Evolutionary conservation across 1,140 invertebrate species (phyloP), one percentile per base, ranked within the genome.

Genomic region (Listronotus bonariensis): DNA sequence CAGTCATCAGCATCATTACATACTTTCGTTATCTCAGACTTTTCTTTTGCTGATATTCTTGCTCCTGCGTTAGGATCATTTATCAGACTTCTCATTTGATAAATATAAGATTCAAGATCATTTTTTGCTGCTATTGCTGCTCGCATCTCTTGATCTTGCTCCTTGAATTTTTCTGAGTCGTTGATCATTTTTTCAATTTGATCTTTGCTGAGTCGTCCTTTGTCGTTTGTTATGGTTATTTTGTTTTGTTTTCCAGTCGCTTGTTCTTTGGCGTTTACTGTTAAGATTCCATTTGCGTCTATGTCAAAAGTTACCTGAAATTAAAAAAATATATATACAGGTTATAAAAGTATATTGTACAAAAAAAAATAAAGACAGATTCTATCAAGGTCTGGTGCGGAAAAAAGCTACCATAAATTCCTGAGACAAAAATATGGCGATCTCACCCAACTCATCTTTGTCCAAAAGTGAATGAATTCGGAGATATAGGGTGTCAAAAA

Each of bases 31-130:
- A 82, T 77, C 4, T 63, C 67, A 14, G 65, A 68, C 40, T 78
- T 80, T 54, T 86, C 84, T 20, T 72, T 48, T 0, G 77, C 74
- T 0, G 57, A 74, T 9, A 85, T 58, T 62, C 76, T 78, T 4
- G 38, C 5, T 1, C 73, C 71, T 8, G 77, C 67, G 40, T 76
- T 75, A 0, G 82, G 79, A n/a, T 81, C 72, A 0, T 65, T 72
- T 43, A 83, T 72, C 7, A 79, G 82, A 71, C 79, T 77, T 76
- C 89, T 89, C 58, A 90, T 85, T 62, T 83, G 85, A 74, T 88
- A 91, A n/a, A 88, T 81, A 66, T 92, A 91, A 9, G 82, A 82
- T 77, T 92, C 90, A 15, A 92, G 77, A 40, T 84, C 80, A 73
- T 91, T 92, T 73, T 87, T 87, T 2, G 86, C 82, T 43, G 83